Base-by-base conservation (phyloP, 2,113 vertebrate genomes). In the Taurulus bubalis region DNA sequence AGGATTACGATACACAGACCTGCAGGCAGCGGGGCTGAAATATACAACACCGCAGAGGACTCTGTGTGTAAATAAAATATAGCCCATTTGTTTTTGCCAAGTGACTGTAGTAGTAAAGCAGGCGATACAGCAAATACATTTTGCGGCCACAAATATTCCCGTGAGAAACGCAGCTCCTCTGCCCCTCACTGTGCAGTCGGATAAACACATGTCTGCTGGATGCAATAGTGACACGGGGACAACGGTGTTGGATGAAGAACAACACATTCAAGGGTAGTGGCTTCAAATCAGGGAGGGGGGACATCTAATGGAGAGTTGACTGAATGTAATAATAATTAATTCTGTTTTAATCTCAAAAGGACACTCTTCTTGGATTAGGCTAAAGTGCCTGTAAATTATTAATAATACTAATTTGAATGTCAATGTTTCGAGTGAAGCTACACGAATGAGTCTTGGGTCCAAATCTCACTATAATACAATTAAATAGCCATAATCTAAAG, bases 11-110 rank as follows among this genome's bases (percentile, higher is more conserved):
- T 8, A 49, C 8, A 26, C 6, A 15, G 42, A 71, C 3, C 30
- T 49, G 38, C 34, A 36, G 15, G 20, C 2, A 56, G 11, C 71
- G 34, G 47, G 12, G 72, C 28, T 51, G 45, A 30, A 28, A 45
- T 51, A 53, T 11, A 6, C 55, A 56, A 14, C 9, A 16, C 64
- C 79, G 62, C 79, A 53, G 47, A 69, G 55, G 71, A 60, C 28
- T 34, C 1, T 3, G 36, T 34, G 26, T 16, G 34, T 62, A 34
- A 70, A 75, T 70, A 55, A 62, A 70, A 63, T 62, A 70, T 15
- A 40, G 56, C 6, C 26, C 18, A 20, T 55, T 40, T 81, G 30
- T 81, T 36, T 30, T 69, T 15, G 10, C 12, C 11, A 59, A 60
- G 40, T 67, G 34, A 76, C 36, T 47, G 20, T 32, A 42, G 26